Base-by-base conservation (phyloP, 1,140 invertebrate species). In the Scaptomyza montana region DNA sequence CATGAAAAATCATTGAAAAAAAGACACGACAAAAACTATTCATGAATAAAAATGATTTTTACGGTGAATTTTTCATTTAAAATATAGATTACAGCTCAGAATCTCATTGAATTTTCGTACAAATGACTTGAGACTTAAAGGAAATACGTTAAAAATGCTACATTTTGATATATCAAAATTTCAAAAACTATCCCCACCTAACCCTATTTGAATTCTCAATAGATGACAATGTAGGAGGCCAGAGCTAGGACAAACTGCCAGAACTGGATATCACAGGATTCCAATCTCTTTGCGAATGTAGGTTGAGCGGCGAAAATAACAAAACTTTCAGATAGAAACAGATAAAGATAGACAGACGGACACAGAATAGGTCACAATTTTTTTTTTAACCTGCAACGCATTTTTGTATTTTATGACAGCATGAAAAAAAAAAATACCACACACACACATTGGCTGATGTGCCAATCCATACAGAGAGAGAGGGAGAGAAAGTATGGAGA, bases 391-490 rank as follows among this genome's bases (percentile, higher is more conserved):
- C 55, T 50, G 16, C 56, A 67, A 68, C 43, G 64, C 51, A 65
- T 56, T 73, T 73, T 73, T 56, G 68, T 73, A 68, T 61, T 73
- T 73, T 64, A 73, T 68, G 64, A 73, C 50, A 50, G 45, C 61
- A 45, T 25, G 21, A 25, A 25, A 25, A 25, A 25, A 25, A 25
- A 25, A 25, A 1, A 25, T 4, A 1, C 0, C 21, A 25, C 21
- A 4, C 21, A 25, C 21, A 25, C 21, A 43, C 39, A 71, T 53
- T 36, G 0, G 53, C 47, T 68, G 46, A 61, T 69, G 57, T 69
- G 57, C 33, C 51, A 55, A 63, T 56, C 10, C 55, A 54, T 21
- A 51, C 9, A 45, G 50, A 51, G 12, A 46, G 49, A 54, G 21
- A 54, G 47, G 50, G 54, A 64, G 57, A 56, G 45, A 63, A 16